Evolutionary conservation across 2,797 vertebrate genomes (phyloP).

Genomic region (Sebastes trivittatus): DNA sequence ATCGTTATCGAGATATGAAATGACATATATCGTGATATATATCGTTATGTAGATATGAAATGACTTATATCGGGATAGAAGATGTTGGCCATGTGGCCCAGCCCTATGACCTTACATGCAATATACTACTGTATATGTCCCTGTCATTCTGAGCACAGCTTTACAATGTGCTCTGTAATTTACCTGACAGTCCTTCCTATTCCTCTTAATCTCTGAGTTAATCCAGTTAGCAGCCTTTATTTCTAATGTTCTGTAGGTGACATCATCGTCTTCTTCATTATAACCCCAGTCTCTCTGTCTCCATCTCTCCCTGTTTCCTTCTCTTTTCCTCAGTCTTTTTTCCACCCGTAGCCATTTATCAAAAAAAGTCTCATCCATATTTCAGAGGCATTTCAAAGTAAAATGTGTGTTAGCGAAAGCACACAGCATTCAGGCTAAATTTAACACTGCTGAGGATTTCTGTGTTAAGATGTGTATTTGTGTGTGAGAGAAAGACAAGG

Average conservation of each 20-base stretch:
- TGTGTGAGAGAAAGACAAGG: background rate
- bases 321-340: background rate
- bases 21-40: no score
- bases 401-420: conserved; percentile 67
- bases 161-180: background rate
- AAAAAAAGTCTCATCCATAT: conserved; percentile 68
- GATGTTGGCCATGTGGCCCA: no score
- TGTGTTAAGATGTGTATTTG: conserved; percentile 8
- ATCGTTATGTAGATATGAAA: no score
- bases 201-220: conserved; percentile 1
- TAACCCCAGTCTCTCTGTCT: background rate
- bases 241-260: background rate
- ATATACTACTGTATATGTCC: background rate
- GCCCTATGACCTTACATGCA: no score
- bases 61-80: no score
- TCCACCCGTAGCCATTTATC: conserved; percentile 25
- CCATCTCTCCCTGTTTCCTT: background rate
- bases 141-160: background rate
- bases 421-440: conserved; percentile 68
- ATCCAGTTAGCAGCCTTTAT: conserved; percentile 21
- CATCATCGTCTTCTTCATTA: background rate
- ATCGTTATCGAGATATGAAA: no score
- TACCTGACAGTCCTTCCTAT: background rate
- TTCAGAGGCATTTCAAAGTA: conserved; percentile 67
- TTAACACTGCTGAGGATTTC: conserved; percentile 57